phyloP scores from a whole-genome alignment of 2,113 vertebrate genomes.

The Sorex araneus region DNA sequence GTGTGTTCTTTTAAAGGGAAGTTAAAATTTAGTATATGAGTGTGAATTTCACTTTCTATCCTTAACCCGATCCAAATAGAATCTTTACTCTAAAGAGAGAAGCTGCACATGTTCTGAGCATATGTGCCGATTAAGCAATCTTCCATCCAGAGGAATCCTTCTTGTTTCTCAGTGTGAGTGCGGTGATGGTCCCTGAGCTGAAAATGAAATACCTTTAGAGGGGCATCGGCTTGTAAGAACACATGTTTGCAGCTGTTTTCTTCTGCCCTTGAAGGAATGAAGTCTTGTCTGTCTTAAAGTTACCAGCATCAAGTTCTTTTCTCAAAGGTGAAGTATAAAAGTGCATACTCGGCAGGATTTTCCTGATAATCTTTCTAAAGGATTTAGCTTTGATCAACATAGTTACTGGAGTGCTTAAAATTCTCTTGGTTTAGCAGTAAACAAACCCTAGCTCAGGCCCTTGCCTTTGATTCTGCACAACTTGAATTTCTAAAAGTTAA shows the following conservation, averaged over 20 bases:
- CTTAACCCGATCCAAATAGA: constrained; percentile 27
- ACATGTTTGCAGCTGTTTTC: constrained; percentile 63
- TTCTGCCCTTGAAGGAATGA: constrained; percentile 46
- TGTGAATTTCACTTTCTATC: constrained; percentile 71
- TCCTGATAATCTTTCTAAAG: constrained; percentile 91
- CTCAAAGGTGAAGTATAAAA: constrained; percentile 75
- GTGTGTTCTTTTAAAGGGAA: constrained; percentile 62
- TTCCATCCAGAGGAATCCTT: constrained; percentile 29
- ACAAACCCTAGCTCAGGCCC: constrained; percentile 72
- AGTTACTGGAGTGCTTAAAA: constrained; percentile 82
- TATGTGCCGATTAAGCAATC: constrained; percentile 63
- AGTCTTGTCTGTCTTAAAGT: constrained; percentile 46
- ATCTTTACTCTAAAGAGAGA: constrained; percentile 70
- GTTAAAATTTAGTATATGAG: constrained; percentile 62
- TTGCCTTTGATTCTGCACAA: constrained; percentile 58
- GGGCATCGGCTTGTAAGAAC: constrained; percentile 59
- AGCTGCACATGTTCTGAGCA: constrained; percentile 60
- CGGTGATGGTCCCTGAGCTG: not conserved
- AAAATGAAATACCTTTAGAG: constrained; percentile 33
- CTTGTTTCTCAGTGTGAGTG: constrained; percentile 43
- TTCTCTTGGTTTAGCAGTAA: constrained; percentile 83
- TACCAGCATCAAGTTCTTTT: constrained; percentile 67
- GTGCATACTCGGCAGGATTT: constrained; percentile 86
- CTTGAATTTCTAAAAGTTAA: constrained; percentile 59
- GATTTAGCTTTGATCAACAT: constrained; percentile 90